A percentile compares a stretch with the other conserved stretches of the same genome.
Evolutionary conservation across 2,797 vertebrate species (phyloP).

Genomic region (Chromis chromis): DNA sequence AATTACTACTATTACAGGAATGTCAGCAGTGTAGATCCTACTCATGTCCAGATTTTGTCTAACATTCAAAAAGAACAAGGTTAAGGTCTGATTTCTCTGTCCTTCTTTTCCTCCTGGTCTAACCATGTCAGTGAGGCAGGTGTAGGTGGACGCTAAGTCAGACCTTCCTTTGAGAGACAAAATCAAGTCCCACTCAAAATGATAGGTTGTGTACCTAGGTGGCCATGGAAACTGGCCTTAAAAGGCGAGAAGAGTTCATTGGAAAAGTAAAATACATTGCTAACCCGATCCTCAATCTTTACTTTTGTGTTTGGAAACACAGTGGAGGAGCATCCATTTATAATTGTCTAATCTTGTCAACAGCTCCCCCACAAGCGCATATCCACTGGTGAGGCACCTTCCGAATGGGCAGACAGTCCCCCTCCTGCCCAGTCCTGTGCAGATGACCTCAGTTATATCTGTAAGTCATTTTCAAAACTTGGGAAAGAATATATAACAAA

Average conservation of each 20-base stretch:
- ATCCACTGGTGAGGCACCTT: slow-evolving; percentile 94
- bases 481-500: not conserved
- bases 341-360: slow-evolving; percentile 30
- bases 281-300: not conserved
- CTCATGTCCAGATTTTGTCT: not conserved
- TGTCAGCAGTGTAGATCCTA: not conserved
- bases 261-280: not conserved
- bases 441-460: slow-evolving; percentile 97
- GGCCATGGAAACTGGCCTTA: not conserved
- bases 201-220: not conserved
- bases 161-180: too few species aligned
- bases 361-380: slow-evolving; percentile 92
- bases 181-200: not conserved
- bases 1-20: not conserved
- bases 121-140: not conserved
- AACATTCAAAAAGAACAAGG: not conserved
- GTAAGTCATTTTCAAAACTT: slow-evolving; percentile 79
- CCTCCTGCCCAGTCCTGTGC: slow-evolving; percentile 92
- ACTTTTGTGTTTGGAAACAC: not conserved
- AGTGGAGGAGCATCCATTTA: slow-evolving; percentile 18
- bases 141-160: too few species aligned
- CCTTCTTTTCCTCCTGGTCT: not conserved
- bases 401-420: slow-evolving; percentile 95
- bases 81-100: not conserved
- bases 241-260: not conserved